Conservation (phyloP, 2,888 invertebrate genomes). For the Epistrophella euchroma region DNA sequence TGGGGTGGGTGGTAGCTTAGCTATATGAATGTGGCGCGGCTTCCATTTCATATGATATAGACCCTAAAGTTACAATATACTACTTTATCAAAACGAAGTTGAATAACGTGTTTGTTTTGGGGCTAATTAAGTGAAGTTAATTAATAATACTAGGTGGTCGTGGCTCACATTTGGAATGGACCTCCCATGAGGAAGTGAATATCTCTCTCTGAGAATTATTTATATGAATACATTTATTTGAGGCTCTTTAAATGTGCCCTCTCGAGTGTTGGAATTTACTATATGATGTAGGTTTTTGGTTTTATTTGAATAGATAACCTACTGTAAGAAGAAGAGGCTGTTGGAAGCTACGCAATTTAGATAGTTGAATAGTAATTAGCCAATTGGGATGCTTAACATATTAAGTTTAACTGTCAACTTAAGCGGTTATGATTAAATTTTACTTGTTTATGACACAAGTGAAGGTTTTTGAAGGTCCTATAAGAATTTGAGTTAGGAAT, state of each 20-base stretch:
- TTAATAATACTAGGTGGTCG: conserved; percentile 60
- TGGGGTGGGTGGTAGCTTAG: background rate
- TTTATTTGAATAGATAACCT: background rate
- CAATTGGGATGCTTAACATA: background rate
- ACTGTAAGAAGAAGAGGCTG: background rate
- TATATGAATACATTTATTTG: conserved; percentile 52
- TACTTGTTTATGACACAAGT: too few relatives aligned
- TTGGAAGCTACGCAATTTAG: too few relatives aligned
- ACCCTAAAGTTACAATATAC: background rate
- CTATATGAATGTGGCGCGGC: background rate
- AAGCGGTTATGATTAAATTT: background rate
- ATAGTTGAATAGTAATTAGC: background rate
- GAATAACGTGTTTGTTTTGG: conserved; percentile 63
- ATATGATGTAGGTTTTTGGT: background rate
- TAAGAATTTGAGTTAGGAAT: too few relatives aligned
- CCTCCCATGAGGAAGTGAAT: conserved; percentile 40
- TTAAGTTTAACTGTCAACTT: background rate
- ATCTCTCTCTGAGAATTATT: conserved; percentile 29
- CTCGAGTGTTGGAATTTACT: background rate
- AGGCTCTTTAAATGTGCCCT: conserved; percentile 30
- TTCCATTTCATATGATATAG: background rate
- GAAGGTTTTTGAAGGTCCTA: too few relatives aligned
- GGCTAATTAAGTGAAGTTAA: conserved; percentile 70
- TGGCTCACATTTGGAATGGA: conserved; percentile 20
- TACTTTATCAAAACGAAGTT: conserved; percentile 54